A percentile compares a stretch with the other conserved stretches of the same genome.
phyloP scores from a whole-genome alignment of 2,797 vertebrate genomes.

The Sebastes nivosus region DNA sequence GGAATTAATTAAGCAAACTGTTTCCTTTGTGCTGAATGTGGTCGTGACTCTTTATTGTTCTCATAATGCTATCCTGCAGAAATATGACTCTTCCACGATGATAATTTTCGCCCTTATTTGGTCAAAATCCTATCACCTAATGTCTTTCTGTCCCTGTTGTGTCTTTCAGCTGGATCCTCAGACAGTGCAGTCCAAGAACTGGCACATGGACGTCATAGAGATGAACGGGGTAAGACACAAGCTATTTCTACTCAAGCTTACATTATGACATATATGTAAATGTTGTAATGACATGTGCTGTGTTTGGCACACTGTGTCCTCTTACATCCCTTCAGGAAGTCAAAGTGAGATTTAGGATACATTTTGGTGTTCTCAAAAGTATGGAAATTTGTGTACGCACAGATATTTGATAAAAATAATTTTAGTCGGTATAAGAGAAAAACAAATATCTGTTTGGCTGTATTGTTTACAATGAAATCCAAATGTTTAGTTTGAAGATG shows the following conservation, averaged over 20 bases:
- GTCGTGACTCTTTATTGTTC: neutral
- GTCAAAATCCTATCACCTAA: neutral
- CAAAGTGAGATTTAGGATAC: neutral
- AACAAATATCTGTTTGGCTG: neutral
- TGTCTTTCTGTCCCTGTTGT: slow-evolving; percentile 43
- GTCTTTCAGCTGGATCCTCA: slow-evolving; percentile 93
- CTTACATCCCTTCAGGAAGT: neutral
- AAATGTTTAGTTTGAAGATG: neutral
- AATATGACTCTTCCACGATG: neutral
- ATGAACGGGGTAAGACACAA: slow-evolving; percentile 93
- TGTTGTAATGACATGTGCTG: neutral
- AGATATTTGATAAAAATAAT: neutral
- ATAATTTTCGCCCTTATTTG: slow-evolving; percentile 6
- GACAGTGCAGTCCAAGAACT: slow-evolving; percentile 96
- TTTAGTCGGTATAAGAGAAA: neutral
- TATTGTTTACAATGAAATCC: neutral
- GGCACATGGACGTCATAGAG: slow-evolving; percentile 98
- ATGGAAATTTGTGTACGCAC: neutral
- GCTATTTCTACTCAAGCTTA: neutral
- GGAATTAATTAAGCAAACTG: neutral
- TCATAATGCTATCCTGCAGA: neutral
- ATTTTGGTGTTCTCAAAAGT: neutral
- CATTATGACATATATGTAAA: neutral
- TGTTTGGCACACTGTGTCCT: neutral
- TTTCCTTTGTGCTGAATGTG: neutral